Base-by-base conservation (phyloP, 64 coral and sea anemone species). In the Porites lutea region DNA sequence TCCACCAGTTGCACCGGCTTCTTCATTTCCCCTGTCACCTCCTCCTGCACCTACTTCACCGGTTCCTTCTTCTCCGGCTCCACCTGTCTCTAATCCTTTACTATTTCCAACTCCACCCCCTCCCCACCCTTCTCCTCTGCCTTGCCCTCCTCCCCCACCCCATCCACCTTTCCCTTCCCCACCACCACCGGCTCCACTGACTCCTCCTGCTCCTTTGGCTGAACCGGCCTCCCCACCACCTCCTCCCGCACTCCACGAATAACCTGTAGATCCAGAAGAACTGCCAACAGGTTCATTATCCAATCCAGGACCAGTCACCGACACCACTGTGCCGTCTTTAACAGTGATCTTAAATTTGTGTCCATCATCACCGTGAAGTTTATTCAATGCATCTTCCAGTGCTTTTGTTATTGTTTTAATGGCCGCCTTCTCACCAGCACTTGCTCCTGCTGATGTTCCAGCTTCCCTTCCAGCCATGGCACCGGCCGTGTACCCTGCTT, bases 391-490 rank as follows among this genome's bases (percentile, higher is more conserved):
- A 13, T 82, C 70, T 16, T 83, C 19, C 7, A 92, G 66, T 7
- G 80, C 85, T 74, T 48, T 75, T 52, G 67, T 92, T 16, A 70
- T 72, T 13, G 72, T 85, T 16, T 59, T 53, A 59, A 52, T 62
- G 8, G 95, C 95, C 14, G 91, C 95, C 69, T 74, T 89, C 4
- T 72, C 87, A 10, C 90, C 95, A 4, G 95, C 95, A 37, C 52
- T 71, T 5, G 95, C 80, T 2, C 95, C 95, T 19, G 87, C 91
- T 23, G 93, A 75, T 5, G 87, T 53, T 12, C 95, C 95, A 79
- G 90, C 86, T 18, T 87, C 78, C 13, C 52, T 87, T 66, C 95
- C 95, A 8, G 95, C 91, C 44, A 71, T 3, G 53, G 95, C 87
- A 45, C 95, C 95, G 22, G 95, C 95, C 54, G 74, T 85, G 16